Evolutionary conservation across 2,888 invertebrate genomes (phyloP), one percentile per base, ranked within the genome.

Genomic region (Drosophila nigricruria): DNA sequence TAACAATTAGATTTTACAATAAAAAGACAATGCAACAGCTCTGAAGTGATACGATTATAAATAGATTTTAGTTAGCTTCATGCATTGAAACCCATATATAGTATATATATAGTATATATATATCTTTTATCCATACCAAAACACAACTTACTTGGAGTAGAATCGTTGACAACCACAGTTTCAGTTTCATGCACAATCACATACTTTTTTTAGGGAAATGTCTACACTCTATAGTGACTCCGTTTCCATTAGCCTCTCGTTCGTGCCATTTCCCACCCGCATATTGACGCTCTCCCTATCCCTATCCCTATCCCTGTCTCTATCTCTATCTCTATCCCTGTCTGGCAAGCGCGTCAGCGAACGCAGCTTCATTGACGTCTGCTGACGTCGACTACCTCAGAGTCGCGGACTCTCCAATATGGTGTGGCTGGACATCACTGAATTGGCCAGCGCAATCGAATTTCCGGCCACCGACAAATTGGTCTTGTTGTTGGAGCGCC

Each of bases 361-460:
- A 8, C 25, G 56, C 32, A 43, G 8, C n/a, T 16, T 47, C 20
- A 49, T 30, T 34, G 59, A 49, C 30, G 47, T 49, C 8, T 32
- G 57, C 54, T 62, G 70, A 12, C 75, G 63, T n/a, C 74, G 64
- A 58, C 71, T 68, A 52, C 43, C 82, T 91, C 88, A 91, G 64
- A 91, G 90, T 0, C 91, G 80, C 34, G 90, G 90, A 70, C 91
- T 91, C 58, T 91, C 90, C 45, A 91, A 36, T 3, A 90, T 75
- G 27, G 90, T 88, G 34, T 91, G 90, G 59, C 81, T 81, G 30
- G 90, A 88, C 62, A 91, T 89, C 20, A 82, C 90, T 43, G 91
- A 91, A n/a, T 91, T 91, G 58, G 86, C 91, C 73, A 91, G 20
- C 0, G 85, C 88, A 60, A 91, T 90, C 8, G 91, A 89, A 60